Conservation (phyloP, 53 echinoderm and acorn worm genomes). For the Arbacia lixula region DNA sequence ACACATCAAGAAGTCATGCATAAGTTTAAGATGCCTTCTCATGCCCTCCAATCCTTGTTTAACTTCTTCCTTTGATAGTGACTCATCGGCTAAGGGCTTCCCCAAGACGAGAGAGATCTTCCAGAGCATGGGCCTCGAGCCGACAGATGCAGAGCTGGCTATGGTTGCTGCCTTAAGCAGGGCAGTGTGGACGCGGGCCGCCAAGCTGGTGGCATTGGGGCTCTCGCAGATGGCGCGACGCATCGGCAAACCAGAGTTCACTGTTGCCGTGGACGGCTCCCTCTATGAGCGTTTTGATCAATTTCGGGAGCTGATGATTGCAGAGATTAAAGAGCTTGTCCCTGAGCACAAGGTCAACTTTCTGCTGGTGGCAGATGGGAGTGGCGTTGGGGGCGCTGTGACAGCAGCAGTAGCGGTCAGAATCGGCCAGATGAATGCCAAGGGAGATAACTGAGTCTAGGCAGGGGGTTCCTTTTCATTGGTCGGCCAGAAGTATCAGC, state of each 20-base stretch:
- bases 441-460: no score
- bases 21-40: no score
- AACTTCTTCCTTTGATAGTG: constrained; percentile 7
- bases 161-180: constrained; percentile 20
- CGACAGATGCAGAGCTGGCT: constrained; percentile 6
- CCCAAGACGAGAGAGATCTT: constrained; percentile 22
- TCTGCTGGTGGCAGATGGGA: constrained; percentile 36
- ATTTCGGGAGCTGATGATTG: constrained; percentile 48
- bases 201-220: constrained; percentile 15
- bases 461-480: no score
- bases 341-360: constrained; percentile 39
- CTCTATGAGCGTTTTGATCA: constrained; percentile 36
- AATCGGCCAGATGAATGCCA: no score
- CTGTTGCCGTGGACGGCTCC: constrained; percentile 53
- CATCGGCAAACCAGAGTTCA: constrained; percentile 29
- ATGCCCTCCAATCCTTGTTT: neutral
- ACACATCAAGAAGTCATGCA: no score
- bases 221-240: constrained; percentile 35
- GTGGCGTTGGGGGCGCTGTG: constrained; percentile 47
- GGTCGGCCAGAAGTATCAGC: no score
- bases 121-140: constrained; percentile 8
- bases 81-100: neutral
- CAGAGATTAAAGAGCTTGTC: constrained; percentile 24
- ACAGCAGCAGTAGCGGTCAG: constrained; percentile 41
- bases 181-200: constrained; percentile 18